Conservation (phyloP, 1,140 invertebrate species). For the Trichomalopsis sarcophagae region DNA sequence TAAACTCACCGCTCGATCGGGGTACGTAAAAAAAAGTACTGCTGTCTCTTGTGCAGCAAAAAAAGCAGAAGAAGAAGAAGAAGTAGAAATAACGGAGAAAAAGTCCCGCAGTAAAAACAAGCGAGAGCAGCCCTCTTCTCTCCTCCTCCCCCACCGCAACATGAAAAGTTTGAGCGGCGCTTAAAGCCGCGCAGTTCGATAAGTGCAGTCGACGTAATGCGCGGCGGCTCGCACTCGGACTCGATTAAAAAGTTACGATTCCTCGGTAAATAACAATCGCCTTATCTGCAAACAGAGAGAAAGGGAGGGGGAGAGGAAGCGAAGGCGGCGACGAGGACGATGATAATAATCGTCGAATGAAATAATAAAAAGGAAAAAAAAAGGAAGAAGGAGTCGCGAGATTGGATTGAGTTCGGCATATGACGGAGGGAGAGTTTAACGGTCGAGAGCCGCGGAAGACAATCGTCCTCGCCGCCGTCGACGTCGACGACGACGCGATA, state of each 20-base stretch:
- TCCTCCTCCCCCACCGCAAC: not conserved
- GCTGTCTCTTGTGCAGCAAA: no score
- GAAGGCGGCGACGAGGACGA: not conserved
- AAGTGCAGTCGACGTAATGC: not conserved
- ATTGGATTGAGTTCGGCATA: not conserved
- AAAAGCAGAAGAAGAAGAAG: no score
- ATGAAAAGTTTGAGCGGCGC: not conserved
- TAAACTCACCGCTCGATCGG: no score
- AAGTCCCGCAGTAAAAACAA: not conserved
- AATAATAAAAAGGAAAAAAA: not conserved
- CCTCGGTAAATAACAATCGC: not conserved
- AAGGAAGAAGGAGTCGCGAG: not conserved
- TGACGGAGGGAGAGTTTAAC: not conserved
- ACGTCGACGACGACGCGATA: not conserved
- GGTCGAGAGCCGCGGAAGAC: not conserved
- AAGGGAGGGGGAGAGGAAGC: not conserved
- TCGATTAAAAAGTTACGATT: conserved; percentile 4
- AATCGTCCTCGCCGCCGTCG: not conserved
- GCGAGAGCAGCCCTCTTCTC: not conserved
- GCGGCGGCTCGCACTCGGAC: not conserved
- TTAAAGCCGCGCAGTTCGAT: not conserved
- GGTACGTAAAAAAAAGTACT: no score
- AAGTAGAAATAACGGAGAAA: not conserved
- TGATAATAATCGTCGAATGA: not conserved
- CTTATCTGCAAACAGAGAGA: not conserved